Evolutionary conservation across 2,113 vertebrate genomes (phyloP), one percentile per base, ranked within the genome.

Genomic region (Oriolus oriolus): DNA sequence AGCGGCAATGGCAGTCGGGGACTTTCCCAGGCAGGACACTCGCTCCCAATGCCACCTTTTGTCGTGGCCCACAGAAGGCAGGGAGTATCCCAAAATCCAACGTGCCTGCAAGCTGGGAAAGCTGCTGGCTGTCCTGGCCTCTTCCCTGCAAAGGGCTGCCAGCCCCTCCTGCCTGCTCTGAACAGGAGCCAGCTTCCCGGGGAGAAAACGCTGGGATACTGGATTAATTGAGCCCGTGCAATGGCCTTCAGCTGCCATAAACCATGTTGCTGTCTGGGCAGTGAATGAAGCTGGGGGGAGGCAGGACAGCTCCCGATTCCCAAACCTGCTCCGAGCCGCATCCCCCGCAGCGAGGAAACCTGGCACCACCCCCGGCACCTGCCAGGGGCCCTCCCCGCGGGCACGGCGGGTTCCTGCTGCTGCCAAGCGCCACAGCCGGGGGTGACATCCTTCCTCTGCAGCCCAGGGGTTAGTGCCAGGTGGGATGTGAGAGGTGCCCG

Each of bases 201-300:
- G 92, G 95, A 89, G 95, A 74, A 78, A 66, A 50, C 20, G 2
- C 68, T 2, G 93, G 68, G 64, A 74, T 52, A 2, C 74, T 10
- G 60, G 6, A 17, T 93, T 93, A 45, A 93, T 84, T 18, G 93
- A 90, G 91, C 27, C 79, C 22, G 27, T 63, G 89, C 87, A 87
- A 81, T 89, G 80, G 91, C 80, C 84, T 52, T 31, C 10, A 39
- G 91, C 88, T 91, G 93, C 93, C 91, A 95, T 96, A 95, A 96
- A 93, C 52, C 92, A 87, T 78, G 95, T 22, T 5, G 33, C 89
- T 95, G 95, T 89, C 95, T 87, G 96, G 69, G 81, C 92, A 54
- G 15, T 85, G 93, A 93, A 91, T 94, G 81, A 78, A 89, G 77
- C 73, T 22, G 90, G 44, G 33, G 86, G 60, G 52, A 91, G 87